Evolutionary conservation across 2,113 vertebrate species (phyloP), one percentile per base, ranked within the genome.

Genomic region (Corythornis madagascariensis): DNA sequence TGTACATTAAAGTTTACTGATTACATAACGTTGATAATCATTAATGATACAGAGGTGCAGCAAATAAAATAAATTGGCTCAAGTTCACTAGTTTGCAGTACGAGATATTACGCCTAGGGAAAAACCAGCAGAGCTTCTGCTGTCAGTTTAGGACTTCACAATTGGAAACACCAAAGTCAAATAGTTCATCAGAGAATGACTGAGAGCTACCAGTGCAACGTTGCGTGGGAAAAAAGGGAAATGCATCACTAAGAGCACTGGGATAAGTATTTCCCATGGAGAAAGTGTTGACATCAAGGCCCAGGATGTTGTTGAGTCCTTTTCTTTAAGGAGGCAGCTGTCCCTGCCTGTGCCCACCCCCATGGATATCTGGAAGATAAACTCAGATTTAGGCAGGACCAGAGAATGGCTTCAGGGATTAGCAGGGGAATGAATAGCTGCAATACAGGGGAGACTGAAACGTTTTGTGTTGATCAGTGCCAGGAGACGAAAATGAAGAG

Each of bases 401-500:
- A 33, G 59, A 79, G 29, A 85, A 65, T 4, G 18, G 63, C 33
- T 47, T 57, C 31, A 22, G 59, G 59, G 82, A 91, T 57, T 43
- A 85, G 38, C 29, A 65, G 28, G 35, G 50, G 26, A 84, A 65
- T 0, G 3, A 33, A 83, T 66, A 88, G 55, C 63, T 69, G 67
- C 26, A 45, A 7, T 67, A 43, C 20, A 75, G n/a, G 43, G 52
- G 11, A 87, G 3, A 61, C 29, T 25, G 48, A 4, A 22, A 76
- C 40, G n/a, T 87, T 89, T 55, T 4, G 1, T 21, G 64, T 35
- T 92, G 82, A 73, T 93, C 80, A 69, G 85, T 52, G 79, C 43
- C 65, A 86, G 75, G 72, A 83, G 75, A 89, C 1, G 7, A 92
- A 94, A 96, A 92, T 9, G 11, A 80, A 63, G 75, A 83, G 88